Base-by-base conservation (phyloP, 2,888 invertebrate genomes). In the Hydriomena furcata region DNA sequence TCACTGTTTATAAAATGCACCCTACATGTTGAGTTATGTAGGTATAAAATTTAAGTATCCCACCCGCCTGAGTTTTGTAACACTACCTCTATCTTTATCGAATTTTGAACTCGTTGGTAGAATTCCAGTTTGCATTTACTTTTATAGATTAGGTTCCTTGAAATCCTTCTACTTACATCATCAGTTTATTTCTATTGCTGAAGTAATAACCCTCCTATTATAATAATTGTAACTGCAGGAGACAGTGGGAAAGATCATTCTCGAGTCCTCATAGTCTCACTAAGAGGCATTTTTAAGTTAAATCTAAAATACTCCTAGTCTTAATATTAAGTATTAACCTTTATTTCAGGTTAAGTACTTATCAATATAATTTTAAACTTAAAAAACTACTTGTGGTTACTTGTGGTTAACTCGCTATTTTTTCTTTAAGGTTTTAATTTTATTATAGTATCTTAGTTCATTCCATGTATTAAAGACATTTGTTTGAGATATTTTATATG, bases 271-370 rank as follows among this genome's bases (percentile, higher is more conserved):
- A 27, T 6, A 31, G 20, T 31, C 28, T 41, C 41, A 36, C 20
- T 36, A 13, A 36, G 31, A 30, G 24, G 13, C 38, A 32, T 28
- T 42, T 34, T 30, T 40, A 38, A 38, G 24, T 24, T 32, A 49
- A 36, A 35, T 49, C 20, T 53, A 44, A 43, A 56, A 54, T 58
- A 60, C 60, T 54, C 60, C 61, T 62, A 62, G 60, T 62, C 60
- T 40, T 58, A 55, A 45, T 50, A 38, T 47, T 55, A 56, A 52
- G 52, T 52, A 45, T 49, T 50, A 55, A 48, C 25, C 48, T 49
- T 37, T 11, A 24, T 30, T 46, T 44, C 38, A 21, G 41, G 45
- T 50, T 50, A 42, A 27, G 32, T 46, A 54, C 45, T 50, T 49
- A 13, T 47, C 28, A 34, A 38, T 52, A 35, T 38, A 48, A 34